Percentiles rank a stretch among this genome's conserved stretches.
Conservation (phyloP, 2,888 invertebrate genomes). For the Cosmia trapezina region DNA sequence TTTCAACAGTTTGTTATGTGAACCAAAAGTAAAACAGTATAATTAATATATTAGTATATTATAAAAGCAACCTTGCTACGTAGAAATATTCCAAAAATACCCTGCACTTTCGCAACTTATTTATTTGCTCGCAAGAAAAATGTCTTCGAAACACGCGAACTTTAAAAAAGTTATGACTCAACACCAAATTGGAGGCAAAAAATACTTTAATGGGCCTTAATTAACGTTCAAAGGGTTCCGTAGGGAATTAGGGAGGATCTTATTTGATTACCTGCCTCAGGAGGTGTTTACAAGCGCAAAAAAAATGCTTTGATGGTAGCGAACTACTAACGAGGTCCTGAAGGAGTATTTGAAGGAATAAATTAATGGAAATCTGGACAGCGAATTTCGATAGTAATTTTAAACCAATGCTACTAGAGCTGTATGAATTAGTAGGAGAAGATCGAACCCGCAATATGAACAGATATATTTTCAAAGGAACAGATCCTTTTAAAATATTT, state of each 20-base stretch:
- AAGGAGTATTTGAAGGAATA: conserved; percentile 12
- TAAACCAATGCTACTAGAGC: not conserved
- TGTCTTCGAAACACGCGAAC: conserved; percentile 51
- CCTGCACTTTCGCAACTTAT: conserved; percentile 37
- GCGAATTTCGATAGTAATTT: not conserved
- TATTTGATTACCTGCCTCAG: conserved; percentile 61
- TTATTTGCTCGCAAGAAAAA: conserved; percentile 41
- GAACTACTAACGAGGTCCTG: conserved; percentile 59
- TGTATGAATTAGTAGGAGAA: not conserved
- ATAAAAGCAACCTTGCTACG: conserved; percentile 5
- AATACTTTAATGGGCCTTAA: conserved; percentile 51
- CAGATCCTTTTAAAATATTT: not conserved
- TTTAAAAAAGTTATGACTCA: conserved; percentile 56
- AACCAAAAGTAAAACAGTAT: not conserved
- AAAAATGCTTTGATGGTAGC: conserved; percentile 51
- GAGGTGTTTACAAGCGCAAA: conserved; percentile 45
- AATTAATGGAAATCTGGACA: not conserved
- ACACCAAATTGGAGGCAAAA: conserved; percentile 43
- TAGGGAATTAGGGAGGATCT: conserved; percentile 49
- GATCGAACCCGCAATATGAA: not conserved
- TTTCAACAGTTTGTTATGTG: not conserved
- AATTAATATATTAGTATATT: not conserved
- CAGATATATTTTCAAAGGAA: not conserved
- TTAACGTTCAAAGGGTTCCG: conserved; percentile 50
- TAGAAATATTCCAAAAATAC: conserved; percentile 37